Conservation (phyloP, 2,797 vertebrate genomes). For the Mycteria americana region DNA sequence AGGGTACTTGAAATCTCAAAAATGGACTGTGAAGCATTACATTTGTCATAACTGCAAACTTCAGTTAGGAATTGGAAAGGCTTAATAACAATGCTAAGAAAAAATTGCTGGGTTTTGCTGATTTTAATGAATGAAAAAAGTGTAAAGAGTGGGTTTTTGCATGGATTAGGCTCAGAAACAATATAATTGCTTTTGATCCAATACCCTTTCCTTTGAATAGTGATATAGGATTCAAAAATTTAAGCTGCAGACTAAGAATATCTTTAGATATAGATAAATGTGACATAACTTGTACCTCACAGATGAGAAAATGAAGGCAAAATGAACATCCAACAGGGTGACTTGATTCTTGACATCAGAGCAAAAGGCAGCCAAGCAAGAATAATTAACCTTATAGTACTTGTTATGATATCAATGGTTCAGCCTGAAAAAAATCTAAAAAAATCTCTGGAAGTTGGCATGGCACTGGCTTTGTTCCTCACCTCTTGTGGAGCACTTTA, state of each 20-base stretch:
- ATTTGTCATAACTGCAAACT: background rate
- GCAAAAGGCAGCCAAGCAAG: background rate
- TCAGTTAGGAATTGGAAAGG: background rate
- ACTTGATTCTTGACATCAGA: background rate
- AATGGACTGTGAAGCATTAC: background rate
- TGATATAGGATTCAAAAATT: background rate
- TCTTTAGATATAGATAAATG: background rate
- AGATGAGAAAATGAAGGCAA: background rate
- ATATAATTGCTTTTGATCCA: background rate
- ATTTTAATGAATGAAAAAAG: background rate
- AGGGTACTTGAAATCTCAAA: background rate
- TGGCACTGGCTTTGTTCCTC: background rate
- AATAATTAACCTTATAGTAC: background rate
- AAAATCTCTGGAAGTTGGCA: background rate
- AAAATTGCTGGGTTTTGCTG: background rate
- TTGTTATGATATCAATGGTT: background rate
- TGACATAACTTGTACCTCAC: background rate
- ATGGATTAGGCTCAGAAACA: background rate
- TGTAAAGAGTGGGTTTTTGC: rapidly evolving
- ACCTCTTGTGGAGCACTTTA: background rate
- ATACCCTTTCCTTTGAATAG: background rate
- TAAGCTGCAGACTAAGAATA: background rate
- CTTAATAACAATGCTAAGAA: background rate
- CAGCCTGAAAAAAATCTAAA: background rate
- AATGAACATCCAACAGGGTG: background rate